phyloP scores from a whole-genome alignment of 2,113 vertebrate species.

The Cepphus grylle region DNA sequence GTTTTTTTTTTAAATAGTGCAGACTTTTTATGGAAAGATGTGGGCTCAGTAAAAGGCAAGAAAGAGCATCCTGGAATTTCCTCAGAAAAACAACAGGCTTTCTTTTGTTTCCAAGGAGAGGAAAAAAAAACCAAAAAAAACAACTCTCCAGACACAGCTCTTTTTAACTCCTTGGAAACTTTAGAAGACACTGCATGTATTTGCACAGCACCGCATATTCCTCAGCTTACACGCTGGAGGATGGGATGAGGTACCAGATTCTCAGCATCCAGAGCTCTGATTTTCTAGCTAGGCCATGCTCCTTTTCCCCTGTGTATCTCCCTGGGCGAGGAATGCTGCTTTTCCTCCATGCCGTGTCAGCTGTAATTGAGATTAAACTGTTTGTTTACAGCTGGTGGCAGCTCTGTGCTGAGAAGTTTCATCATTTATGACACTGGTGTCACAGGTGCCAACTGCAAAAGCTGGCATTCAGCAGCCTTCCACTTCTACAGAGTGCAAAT shows the following conservation, averaged over 20 bases:
- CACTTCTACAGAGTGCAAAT: neutral
- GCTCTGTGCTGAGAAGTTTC: neutral
- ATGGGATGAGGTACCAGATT: neutral
- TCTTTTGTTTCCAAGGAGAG: neutral
- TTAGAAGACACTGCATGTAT: neutral
- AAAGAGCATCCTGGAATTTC: neutral
- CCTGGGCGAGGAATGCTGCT: neutral
- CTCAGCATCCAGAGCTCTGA: neutral
- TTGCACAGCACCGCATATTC: fast-evolving
- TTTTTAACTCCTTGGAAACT: neutral
- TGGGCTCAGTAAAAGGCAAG: neutral
- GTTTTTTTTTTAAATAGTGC: neutral
- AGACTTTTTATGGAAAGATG: neutral
- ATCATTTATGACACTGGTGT: slow-evolving; percentile 4
- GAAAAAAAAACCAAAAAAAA: fast-evolving
- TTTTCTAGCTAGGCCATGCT: neutral
- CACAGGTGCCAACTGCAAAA: slow-evolving; percentile 10
- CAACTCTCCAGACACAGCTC: neutral
- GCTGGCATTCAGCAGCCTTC: neutral
- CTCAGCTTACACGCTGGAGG: neutral
- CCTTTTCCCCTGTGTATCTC: neutral
- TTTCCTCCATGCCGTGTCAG: neutral
- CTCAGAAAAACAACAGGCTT: neutral
- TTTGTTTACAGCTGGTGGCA: slow-evolving; percentile 27
- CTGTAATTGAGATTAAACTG: slow-evolving; percentile 41